Percentiles rank a stretch among this genome's conserved stretches.
phyloP scores from a whole-genome alignment of 2,888 invertebrate species.

The Thymelicus acteon region DNA sequence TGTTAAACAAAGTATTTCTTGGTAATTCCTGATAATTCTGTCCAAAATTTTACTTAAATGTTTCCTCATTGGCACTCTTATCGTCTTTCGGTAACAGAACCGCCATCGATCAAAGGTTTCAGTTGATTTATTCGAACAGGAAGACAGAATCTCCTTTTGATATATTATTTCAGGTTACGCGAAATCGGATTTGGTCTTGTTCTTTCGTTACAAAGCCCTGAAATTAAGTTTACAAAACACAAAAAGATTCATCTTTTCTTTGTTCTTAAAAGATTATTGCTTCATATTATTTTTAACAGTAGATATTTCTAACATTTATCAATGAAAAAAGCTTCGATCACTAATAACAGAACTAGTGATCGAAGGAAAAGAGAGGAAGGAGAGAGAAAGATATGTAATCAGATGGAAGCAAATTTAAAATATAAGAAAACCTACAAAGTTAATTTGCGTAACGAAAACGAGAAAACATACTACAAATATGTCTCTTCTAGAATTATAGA shows the following conservation, averaged over 20 bases:
- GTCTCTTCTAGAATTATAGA: too few relatives aligned
- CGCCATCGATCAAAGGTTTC: constrained; percentile 33
- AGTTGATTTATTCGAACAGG: constrained; percentile 32
- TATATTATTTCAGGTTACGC: constrained; percentile 34
- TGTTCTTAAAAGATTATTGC: too few relatives aligned
- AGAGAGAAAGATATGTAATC: too few relatives aligned
- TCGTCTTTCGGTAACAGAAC: constrained; percentile 17
- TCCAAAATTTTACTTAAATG: constrained; percentile 8
- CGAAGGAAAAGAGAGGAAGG: too few relatives aligned
- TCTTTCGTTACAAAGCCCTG: constrained; percentile 2
- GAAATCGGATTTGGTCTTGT: constrained; percentile 29
- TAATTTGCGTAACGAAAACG: too few relatives aligned
- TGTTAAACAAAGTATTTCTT: neutral
- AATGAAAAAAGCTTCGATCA: too few relatives aligned
- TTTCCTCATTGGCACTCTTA: constrained; percentile 15
- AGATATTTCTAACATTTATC: too few relatives aligned
- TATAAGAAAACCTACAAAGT: too few relatives aligned
- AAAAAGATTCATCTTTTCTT: neutral
- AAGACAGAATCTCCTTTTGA: constrained; percentile 35
- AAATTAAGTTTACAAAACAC: constrained; percentile 15
- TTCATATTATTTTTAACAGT: too few relatives aligned
- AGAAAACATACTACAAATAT: too few relatives aligned
- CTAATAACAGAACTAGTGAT: too few relatives aligned
- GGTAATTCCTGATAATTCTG: neutral
- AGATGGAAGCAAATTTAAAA: too few relatives aligned